Conservation (phyloP, 2,797 vertebrate genomes). For the Pseudochirops corinnae region DNA sequence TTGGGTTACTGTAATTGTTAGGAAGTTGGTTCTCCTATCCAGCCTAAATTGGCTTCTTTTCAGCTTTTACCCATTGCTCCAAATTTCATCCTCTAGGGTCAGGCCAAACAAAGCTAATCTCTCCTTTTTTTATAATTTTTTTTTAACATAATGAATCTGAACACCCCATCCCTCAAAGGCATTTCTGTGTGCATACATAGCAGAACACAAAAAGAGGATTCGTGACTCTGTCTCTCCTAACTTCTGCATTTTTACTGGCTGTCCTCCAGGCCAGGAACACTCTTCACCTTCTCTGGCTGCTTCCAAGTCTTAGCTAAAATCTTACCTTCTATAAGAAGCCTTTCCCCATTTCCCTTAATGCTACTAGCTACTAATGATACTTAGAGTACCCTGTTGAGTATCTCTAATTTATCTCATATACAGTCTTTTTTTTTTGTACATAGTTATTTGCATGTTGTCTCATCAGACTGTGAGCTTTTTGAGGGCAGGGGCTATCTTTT, state of each 20-base stretch:
- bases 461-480: neutral
- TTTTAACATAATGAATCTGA: neutral
- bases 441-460: neutral
- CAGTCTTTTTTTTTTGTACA: neutral
- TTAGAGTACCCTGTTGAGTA: neutral
- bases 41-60: neutral
- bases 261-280: neutral
- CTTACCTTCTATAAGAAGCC: neutral
- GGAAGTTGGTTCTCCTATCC: neutral
- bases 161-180: neutral
- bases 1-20: neutral
- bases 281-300: neutral
- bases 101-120: neutral
- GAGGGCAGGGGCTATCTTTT: neutral
- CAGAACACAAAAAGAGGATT: neutral
- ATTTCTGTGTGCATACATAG: neutral
- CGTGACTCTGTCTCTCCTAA: neutral
- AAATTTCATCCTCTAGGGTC: neutral
- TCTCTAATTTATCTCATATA: neutral
- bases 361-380: no score
- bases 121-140: neutral
- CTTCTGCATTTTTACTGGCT: neutral
- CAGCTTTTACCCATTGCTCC: neutral
- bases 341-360: neutral
- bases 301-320: neutral